phyloP scores from a whole-genome alignment of 2,113 vertebrate genomes.

The Mirza zaza region DNA sequence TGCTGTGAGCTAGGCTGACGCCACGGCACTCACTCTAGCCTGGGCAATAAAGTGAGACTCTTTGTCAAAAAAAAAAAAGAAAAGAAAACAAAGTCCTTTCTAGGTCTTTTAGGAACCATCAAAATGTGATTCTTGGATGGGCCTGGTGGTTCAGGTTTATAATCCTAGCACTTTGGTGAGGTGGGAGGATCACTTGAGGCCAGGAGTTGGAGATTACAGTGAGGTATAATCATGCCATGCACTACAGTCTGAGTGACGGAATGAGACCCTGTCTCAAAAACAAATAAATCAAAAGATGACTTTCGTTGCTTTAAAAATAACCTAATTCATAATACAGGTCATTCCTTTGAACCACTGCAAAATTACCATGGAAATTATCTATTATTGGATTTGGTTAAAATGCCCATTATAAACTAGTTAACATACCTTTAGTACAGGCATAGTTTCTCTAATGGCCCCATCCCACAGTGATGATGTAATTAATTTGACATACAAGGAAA shows the following conservation, averaged over 20 bases:
- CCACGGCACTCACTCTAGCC: no score
- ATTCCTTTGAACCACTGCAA: constrained; percentile 25
- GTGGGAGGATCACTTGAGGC: no score
- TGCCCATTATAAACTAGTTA: not conserved
- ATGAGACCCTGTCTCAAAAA: no score
- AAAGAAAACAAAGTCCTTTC: not conserved
- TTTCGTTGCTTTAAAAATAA: constrained; percentile 13
- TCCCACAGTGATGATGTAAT: not conserved
- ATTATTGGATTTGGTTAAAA: constrained; percentile 23
- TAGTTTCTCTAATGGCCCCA: constrained; percentile 3
- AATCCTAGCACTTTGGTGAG: no score
- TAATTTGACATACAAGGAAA: constrained; percentile 25
- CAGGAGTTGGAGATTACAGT: no score
- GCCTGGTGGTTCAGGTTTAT: no score
- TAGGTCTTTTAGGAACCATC: not conserved
- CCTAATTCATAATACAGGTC: not conserved
- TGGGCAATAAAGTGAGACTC: no score
- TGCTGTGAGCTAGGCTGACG: no score
- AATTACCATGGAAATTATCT: constrained; percentile 24
- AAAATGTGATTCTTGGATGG: not conserved
- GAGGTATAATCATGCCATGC: no score
- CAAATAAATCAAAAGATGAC: not conserved
- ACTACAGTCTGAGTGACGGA: no score
- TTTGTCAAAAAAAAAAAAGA: no score
- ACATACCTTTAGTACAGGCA: not conserved